Conservation (phyloP, 2,113 vertebrate genomes). For the Forbesichthys agassizii region DNA sequence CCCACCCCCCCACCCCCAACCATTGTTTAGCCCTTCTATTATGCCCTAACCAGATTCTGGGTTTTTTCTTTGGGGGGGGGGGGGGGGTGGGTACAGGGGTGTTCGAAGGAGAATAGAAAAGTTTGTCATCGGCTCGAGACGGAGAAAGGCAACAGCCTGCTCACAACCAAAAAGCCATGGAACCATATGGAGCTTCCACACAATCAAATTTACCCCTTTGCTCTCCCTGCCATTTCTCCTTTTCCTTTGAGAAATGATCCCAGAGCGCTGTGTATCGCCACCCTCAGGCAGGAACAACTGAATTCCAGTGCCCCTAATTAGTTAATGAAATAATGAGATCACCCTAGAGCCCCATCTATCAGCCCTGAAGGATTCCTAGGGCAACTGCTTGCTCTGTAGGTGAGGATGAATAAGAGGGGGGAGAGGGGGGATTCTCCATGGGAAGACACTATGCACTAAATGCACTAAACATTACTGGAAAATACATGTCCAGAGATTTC, state of each 20-base stretch:
- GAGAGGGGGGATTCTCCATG: neutral
- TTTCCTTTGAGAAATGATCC: slow-evolving; percentile 65
- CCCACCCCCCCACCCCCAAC: neutral
- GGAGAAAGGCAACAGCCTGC: slow-evolving; percentile 61
- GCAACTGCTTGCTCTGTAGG: slow-evolving; percentile 18
- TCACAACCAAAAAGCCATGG: slow-evolving; percentile 49
- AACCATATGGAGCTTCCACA: slow-evolving; percentile 71
- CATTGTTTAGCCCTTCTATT: slow-evolving; percentile 75
- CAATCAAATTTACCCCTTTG: slow-evolving; percentile 73
- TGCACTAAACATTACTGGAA: neutral
- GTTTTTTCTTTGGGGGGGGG: slow-evolving; percentile 52
- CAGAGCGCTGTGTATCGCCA: slow-evolving; percentile 51
- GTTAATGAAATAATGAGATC: slow-evolving; percentile 73
- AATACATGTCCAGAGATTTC: neutral
- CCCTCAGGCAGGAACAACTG: slow-evolving; percentile 25
- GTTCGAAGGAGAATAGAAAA: slow-evolving; percentile 64
- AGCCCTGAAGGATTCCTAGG: slow-evolving; percentile 23
- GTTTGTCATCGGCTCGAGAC: slow-evolving; percentile 68
- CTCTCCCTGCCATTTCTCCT: slow-evolving; percentile 28
- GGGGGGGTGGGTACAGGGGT: slow-evolving; percentile 34
- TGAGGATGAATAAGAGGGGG: slow-evolving; percentile 5
- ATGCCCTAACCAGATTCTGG: slow-evolving; percentile 80
- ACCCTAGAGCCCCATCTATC: slow-evolving; percentile 55
- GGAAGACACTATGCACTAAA: neutral
- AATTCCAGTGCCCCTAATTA: slow-evolving; percentile 71